Conservation (phyloP, 2,797 vertebrate species). For the Ctenopoma kingsleyae region DNA sequence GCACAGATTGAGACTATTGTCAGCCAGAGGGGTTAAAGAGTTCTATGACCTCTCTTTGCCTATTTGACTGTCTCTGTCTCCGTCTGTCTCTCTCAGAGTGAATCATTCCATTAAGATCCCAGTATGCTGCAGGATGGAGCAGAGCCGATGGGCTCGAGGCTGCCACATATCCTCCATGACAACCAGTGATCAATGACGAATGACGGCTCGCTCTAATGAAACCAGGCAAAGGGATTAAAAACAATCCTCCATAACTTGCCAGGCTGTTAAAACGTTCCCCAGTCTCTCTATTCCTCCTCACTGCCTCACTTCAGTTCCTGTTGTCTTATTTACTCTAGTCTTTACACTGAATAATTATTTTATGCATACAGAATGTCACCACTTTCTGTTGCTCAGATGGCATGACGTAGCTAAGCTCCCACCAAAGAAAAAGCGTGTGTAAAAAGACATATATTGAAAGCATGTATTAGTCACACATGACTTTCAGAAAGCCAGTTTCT, state of each 20-base stretch:
- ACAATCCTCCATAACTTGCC: slow-evolving; percentile 55
- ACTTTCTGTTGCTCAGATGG: not conserved
- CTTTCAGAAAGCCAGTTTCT: not conserved
- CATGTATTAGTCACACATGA: not conserved
- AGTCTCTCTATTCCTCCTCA: not conserved
- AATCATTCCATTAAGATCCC: slow-evolving; percentile 68
- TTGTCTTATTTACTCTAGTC: slow-evolving; percentile 19
- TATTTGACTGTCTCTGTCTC: not conserved
- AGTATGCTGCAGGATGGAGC: slow-evolving; percentile 48
- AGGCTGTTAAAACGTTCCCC: slow-evolving; percentile 28
- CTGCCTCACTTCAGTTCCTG: slow-evolving; percentile 2
- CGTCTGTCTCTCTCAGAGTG: slow-evolving; percentile 26
- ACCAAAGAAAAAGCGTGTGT: not conserved
- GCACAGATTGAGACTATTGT: too few species aligned
- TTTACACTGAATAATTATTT: not conserved
- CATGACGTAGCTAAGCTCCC: not conserved
- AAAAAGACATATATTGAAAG: not conserved
- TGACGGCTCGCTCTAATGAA: slow-evolving; percentile 65
- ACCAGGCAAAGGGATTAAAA: slow-evolving; percentile 68
- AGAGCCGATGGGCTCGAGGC: slow-evolving; percentile 40
- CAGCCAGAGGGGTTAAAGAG: slow-evolving; percentile 44
- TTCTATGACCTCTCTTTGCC: slow-evolving; percentile 20
- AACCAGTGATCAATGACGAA: slow-evolving; percentile 73
- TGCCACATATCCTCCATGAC: slow-evolving; percentile 70
- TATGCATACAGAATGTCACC: not conserved